Percentiles rank a stretch among this genome's conserved stretches.
Conservation (phyloP, 2,888 invertebrate genomes). For the Pterostichus niger region DNA sequence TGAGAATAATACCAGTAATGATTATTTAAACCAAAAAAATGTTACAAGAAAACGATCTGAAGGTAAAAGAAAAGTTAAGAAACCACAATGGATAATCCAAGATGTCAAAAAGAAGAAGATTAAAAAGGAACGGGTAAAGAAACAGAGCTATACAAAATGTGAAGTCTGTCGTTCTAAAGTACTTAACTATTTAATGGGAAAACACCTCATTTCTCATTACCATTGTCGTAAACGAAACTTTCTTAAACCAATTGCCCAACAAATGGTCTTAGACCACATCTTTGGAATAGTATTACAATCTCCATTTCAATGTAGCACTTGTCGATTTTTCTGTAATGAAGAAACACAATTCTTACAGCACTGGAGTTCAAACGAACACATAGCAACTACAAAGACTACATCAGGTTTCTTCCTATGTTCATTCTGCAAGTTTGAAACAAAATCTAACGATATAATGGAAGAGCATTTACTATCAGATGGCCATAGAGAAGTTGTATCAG, state of each 20-base stretch:
- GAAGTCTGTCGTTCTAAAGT: slow-evolving; percentile 87
- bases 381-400: slow-evolving; percentile 77
- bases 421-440: slow-evolving; percentile 86
- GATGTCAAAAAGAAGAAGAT: slow-evolving; percentile 65
- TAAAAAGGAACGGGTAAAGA: slow-evolving; percentile 64
- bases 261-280: slow-evolving; percentile 88
- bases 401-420: slow-evolving; percentile 85
- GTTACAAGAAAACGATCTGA: slow-evolving; percentile 67
- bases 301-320: slow-evolving; percentile 91
- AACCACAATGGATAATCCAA: slow-evolving; percentile 66
- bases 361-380: slow-evolving; percentile 85
- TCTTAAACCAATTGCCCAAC: slow-evolving; percentile 79
- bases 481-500: slow-evolving; percentile 86
- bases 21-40: slow-evolving; percentile 45
- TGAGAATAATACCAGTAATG: slow-evolving; percentile 76
- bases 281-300: slow-evolving; percentile 88
- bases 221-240: slow-evolving; percentile 88
- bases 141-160: slow-evolving; percentile 79
- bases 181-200: slow-evolving; percentile 85
- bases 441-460: slow-evolving; percentile 83
- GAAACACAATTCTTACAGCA: slow-evolving; percentile 85
- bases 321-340: slow-evolving; percentile 91
- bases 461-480: slow-evolving; percentile 83
- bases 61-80: slow-evolving; percentile 70
- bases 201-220: slow-evolving; percentile 91